These are phyloP conservation scores for Microctonus brassicae DNA, from an alignment of 2,888 invertebrate species.

Conservation along the genomic window DNA sequence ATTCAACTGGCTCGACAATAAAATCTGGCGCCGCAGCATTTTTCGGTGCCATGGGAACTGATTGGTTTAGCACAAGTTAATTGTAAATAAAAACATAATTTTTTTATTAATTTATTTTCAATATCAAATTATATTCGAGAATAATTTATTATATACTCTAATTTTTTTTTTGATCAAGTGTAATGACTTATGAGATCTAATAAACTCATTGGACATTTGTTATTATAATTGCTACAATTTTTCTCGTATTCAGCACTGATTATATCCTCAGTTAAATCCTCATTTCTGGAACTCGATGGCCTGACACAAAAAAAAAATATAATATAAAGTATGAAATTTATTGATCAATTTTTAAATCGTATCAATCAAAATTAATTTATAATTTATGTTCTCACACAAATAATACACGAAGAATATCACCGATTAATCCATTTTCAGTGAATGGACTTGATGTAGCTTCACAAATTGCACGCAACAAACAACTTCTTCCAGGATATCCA, in stretches of 20 bases:
- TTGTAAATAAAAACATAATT: conserved; percentile 19
- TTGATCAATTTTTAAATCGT: neutral
- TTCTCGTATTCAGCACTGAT: conserved; percentile 72
- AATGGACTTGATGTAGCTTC: conserved; percentile 73
- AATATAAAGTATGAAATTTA: neutral
- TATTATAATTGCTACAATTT: conserved; percentile 70
- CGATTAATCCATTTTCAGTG: conserved; percentile 75
- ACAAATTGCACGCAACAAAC: conserved; percentile 77
- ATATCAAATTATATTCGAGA: conserved; percentile 13
- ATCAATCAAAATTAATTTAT: neutral
- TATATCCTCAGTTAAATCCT: conserved; percentile 71
- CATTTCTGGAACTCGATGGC: conserved; percentile 73
- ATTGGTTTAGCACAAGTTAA: conserved; percentile 79
- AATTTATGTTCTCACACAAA: conserved; percentile 73
- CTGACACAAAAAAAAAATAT: conserved; percentile 64
- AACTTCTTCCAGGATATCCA: conserved; percentile 74
- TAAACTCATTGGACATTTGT: conserved; percentile 72
- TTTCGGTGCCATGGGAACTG: conserved; percentile 85
- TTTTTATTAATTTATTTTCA: conserved; percentile 34
- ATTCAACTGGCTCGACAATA: conserved; percentile 72
- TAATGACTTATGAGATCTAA: conserved; percentile 70
- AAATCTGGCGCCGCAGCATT: conserved; percentile 85
- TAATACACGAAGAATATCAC: conserved; percentile 77
- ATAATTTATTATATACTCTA: neutral
- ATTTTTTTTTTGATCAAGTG: conserved; percentile 13